Percentiles rank a stretch among this genome's conserved stretches.
These are phyloP conservation scores for Platichthys flesus DNA, from an alignment of 2,113 vertebrate genomes.

Conservation along the genomic window DNA sequence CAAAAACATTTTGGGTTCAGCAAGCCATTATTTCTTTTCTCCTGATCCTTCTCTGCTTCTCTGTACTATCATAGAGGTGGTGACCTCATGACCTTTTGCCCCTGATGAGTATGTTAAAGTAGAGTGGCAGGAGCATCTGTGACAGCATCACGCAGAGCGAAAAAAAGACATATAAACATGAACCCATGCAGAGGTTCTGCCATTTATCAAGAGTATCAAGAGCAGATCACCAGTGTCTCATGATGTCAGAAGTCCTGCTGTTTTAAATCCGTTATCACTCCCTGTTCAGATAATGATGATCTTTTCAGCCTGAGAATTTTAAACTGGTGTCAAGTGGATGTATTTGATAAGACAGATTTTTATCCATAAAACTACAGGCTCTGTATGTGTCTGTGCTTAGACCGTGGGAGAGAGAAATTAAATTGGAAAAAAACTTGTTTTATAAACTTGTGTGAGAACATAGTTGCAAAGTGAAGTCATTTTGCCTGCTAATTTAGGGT, in stretches of 20 bases:
- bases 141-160: background rate
- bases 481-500: slow-evolving; percentile 1
- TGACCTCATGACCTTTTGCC: slow-evolving; percentile 39
- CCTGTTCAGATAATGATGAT: slow-evolving; percentile 16
- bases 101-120: slow-evolving; percentile 2
- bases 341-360: background rate
- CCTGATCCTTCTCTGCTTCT: slow-evolving; percentile 19
- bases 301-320: slow-evolving; percentile 7
- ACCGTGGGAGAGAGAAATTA: background rate
- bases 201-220: background rate
- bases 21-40: slow-evolving; percentile 17
- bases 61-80: slow-evolving; percentile 23
- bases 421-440: background rate
- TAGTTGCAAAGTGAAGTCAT: slow-evolving; percentile 37
- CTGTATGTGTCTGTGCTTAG: background rate
- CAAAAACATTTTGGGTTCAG: slow-evolving; percentile 45
- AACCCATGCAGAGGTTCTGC: background rate
- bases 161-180: slow-evolving; percentile 6
- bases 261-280: slow-evolving; percentile 44
- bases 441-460: slow-evolving; percentile 32
- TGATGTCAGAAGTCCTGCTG: slow-evolving; percentile 19
- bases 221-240: background rate
- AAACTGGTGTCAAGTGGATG: background rate
- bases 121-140: background rate
- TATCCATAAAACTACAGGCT: background rate